Percentiles rank a stretch among this genome's conserved stretches.
These are phyloP conservation scores for Sigmodon hispidus DNA, from an alignment of 2,113 vertebrate species.

Conservation along the genomic window DNA sequence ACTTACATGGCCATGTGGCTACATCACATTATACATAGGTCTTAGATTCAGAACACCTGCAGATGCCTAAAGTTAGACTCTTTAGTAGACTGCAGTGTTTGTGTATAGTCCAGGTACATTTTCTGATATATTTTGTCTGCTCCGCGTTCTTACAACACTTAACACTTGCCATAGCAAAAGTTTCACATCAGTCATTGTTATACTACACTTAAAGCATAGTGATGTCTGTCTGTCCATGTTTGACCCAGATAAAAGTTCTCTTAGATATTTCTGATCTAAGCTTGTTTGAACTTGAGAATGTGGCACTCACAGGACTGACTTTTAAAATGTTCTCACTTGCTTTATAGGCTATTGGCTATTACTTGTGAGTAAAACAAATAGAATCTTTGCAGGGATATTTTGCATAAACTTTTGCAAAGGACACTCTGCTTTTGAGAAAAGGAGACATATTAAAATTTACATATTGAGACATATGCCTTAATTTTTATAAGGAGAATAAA, in stretches of 20 bases:
- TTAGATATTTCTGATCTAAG: background rate
- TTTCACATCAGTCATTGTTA: background rate
- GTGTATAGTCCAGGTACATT: background rate
- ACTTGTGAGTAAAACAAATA: background rate
- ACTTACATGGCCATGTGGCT: background rate
- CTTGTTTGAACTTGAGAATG: background rate
- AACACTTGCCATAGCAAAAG: background rate
- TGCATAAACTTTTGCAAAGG: background rate
- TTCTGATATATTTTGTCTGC: background rate
- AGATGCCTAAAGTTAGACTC: background rate
- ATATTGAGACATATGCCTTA: background rate
- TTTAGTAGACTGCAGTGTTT: background rate
- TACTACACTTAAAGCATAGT: background rate
- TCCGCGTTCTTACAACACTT: too few relatives aligned
- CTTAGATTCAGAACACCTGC: background rate
- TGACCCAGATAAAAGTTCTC: background rate
- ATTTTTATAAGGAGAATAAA: slow-evolving; percentile 41
- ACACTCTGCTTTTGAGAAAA: background rate
- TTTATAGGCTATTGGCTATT: background rate
- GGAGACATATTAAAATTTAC: background rate
- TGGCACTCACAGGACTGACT: too few relatives aligned
- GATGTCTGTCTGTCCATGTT: background rate
- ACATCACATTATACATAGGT: background rate
- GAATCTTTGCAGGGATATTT: background rate
- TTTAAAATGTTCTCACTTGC: too few relatives aligned